These are phyloP conservation scores for Arenaria interpres DNA, from an alignment of 2,113 vertebrate genomes.

Conservation along the genomic window DNA sequence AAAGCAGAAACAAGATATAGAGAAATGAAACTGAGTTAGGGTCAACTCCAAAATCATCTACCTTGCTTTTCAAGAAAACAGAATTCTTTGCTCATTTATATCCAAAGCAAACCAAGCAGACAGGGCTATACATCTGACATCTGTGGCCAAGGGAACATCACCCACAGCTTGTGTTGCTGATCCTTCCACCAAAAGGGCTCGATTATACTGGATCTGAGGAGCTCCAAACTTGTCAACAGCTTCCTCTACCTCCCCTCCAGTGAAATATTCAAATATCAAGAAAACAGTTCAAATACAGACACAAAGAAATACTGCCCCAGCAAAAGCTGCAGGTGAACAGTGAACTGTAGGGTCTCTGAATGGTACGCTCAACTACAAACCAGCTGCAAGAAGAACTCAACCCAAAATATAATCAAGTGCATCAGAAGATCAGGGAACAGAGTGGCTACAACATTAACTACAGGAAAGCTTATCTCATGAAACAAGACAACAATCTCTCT, in stretches of 20 bases:
- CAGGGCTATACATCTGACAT: not conserved
- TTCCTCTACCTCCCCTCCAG: not conserved
- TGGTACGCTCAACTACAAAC: not conserved
- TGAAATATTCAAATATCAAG: not conserved
- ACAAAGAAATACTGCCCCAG: not conserved
- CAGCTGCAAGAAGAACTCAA: not conserved
- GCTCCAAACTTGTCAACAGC: not conserved
- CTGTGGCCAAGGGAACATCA: not conserved
- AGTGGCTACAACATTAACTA: not conserved
- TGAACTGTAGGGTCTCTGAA: not conserved
- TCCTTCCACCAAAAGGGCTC: not conserved
- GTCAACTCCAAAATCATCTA: not conserved
- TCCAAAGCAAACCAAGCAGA: not conserved
- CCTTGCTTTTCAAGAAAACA: not conserved
- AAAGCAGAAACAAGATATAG: not conserved
- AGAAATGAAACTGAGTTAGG: not conserved
- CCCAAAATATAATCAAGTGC: not conserved
- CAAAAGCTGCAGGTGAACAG: not conserved
- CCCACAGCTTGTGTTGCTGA: not conserved
- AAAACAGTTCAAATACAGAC: not conserved
- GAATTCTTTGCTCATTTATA: not conserved
- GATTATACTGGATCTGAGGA: not conserved
- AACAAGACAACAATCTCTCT: not conserved
- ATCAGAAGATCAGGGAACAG: not conserved
- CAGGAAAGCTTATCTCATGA: not conserved